Evolutionary conservation across 53 echinoderm and acorn worm genomes (phyloP).

Genomic region (Luidia sarsii): DNA sequence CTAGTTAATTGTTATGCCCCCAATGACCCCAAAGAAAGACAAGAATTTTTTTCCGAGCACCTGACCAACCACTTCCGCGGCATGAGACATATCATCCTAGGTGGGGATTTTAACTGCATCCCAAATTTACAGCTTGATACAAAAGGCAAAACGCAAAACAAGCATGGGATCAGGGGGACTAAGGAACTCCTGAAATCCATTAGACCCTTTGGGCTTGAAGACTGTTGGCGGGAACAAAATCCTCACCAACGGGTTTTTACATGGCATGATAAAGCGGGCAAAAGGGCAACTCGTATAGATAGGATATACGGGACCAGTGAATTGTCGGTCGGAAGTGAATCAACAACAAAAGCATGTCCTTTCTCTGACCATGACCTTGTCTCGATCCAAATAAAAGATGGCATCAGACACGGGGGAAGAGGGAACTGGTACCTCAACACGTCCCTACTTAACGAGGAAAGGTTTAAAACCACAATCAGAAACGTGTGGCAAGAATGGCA

Average conservation of each 20-base stretch:
- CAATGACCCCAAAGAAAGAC: not conserved
- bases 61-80: not conserved
- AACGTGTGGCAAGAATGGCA: not conserved
- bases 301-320: slow-evolving; percentile 37
- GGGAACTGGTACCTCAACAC: slow-evolving; percentile 67
- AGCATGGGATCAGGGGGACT: slow-evolving; percentile 1
- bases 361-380: slow-evolving; percentile 59
- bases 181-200: not conserved
- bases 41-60: slow-evolving; percentile 1
- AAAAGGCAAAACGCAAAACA: not conserved
- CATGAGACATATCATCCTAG: slow-evolving; percentile 20
- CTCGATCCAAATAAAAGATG: not conserved
- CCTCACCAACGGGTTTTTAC: slow-evolving; percentile 2
- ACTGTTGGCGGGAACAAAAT: not conserved
- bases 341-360: not conserved
- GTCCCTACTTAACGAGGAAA: slow-evolving; percentile 22
- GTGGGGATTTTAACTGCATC: slow-evolving; percentile 65
- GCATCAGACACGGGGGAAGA: not conserved
- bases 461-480: not conserved
- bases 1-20: slow-evolving; percentile 36
- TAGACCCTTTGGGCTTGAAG: not conserved
- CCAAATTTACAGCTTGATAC: not conserved
- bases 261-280: slow-evolving; percentile 43
- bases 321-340: not conserved
- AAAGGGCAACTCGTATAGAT: slow-evolving; percentile 46